These are phyloP conservation scores for Tretioscincus oriximinensis DNA, from an alignment of 2,113 vertebrate genomes.

Conservation along the genomic window DNA sequence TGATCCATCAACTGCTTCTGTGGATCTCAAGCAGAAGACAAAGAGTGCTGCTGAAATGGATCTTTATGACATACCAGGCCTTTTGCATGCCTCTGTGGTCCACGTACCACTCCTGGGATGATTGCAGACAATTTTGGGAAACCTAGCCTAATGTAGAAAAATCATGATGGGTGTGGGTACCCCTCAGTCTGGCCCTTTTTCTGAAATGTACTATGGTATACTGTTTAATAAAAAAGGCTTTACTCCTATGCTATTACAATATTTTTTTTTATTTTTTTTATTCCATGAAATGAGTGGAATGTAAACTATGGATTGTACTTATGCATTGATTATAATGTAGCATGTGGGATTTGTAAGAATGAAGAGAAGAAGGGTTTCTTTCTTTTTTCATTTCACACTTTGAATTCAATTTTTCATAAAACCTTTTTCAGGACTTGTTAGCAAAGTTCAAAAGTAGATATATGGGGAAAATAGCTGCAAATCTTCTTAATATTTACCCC, in stretches of 20 bases:
- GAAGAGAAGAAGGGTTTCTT: constrained; percentile 37
- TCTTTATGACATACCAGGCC: too few relatives aligned
- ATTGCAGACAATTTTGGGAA: too few relatives aligned
- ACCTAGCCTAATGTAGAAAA: too few relatives aligned
- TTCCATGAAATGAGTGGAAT: constrained; percentile 62
- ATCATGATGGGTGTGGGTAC: too few relatives aligned
- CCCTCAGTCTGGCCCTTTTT: too few relatives aligned
- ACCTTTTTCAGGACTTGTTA: constrained; percentile 45
- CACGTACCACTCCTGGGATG: too few relatives aligned
- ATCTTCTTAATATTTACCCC: constrained; percentile 60
- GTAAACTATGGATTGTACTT: constrained; percentile 61
- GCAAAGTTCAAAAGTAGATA: constrained; percentile 59
- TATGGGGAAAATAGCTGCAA: constrained; percentile 59
- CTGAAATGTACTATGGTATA: too few relatives aligned
- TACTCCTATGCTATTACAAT: constrained; percentile 52
- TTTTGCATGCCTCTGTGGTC: too few relatives aligned
- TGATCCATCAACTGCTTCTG: too few relatives aligned
- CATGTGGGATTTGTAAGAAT: constrained; percentile 44
- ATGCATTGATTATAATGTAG: constrained; percentile 54
- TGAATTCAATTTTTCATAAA: constrained; percentile 63
- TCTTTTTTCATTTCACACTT: constrained; percentile 53
- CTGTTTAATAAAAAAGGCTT: too few relatives aligned
- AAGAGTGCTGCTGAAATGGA: too few relatives aligned
- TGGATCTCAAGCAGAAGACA: too few relatives aligned
- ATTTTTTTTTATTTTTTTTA: constrained; percentile 50